A percentile compares a stretch with the other conserved stretches of the same genome.
Conservation (phyloP, 2,113 vertebrate species). For the Agapornis roseicollis region DNA sequence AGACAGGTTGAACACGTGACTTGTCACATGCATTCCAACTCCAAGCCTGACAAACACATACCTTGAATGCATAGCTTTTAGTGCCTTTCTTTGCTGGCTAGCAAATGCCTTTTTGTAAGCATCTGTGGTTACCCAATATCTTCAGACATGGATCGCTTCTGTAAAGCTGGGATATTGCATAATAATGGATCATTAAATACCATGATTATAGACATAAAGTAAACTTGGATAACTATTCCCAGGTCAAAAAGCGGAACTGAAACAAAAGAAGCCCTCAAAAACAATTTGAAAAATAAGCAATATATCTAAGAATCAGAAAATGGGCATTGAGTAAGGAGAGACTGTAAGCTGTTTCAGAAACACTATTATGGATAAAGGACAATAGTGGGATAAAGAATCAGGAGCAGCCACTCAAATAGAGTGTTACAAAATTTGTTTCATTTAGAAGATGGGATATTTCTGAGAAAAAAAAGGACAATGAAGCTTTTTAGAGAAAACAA, state of each 20-base stretch:
- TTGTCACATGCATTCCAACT: not conserved
- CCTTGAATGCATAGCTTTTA: not conserved
- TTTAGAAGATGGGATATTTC: not conserved
- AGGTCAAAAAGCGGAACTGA: not conserved
- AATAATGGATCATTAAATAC: not conserved
- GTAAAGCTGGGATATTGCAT: not conserved
- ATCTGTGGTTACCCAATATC: not conserved
- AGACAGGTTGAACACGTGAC: not conserved
- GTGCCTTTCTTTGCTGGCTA: not conserved
- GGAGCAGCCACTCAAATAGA: not conserved
- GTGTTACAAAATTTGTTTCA: not conserved
- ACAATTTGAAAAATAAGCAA: not conserved
- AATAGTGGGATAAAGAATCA: not conserved
- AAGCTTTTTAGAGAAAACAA: not conserved
- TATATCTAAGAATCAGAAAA: not conserved
- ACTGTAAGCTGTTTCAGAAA: not conserved
- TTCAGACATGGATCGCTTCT: not conserved
- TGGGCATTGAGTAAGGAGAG: not conserved
- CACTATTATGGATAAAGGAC: not conserved
- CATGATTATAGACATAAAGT: not conserved
- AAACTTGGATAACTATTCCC: not conserved
- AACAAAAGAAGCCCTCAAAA: not conserved
- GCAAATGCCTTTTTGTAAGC: not conserved
- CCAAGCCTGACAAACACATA: not conserved
- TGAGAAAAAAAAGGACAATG: not conserved